These are phyloP conservation scores for Pristionchus entomophagus DNA, from an alignment of 2,888 invertebrate species.

Conservation along the genomic window DNA sequence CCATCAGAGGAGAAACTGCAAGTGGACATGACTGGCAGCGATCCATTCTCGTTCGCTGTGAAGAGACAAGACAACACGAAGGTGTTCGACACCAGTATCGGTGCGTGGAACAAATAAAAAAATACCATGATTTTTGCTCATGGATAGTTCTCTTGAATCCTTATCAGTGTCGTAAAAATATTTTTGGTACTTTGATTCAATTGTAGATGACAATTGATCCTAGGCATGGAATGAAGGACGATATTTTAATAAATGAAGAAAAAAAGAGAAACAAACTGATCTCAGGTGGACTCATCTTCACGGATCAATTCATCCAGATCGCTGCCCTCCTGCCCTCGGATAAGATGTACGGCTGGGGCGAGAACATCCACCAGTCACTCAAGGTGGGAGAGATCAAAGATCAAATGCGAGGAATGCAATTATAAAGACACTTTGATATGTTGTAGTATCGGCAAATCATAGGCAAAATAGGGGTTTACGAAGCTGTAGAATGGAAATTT, in stretches of 20 bases:
- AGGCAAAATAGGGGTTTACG: too few species aligned
- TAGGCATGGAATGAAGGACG: too few species aligned
- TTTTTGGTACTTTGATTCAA: too few species aligned
- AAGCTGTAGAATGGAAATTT: too few species aligned
- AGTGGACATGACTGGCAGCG: neutral
- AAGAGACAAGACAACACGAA: neutral
- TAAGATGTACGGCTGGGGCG: constrained; percentile 74
- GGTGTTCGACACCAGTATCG: constrained; percentile 39
- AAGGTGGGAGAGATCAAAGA: constrained; percentile 56
- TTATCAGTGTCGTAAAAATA: too few species aligned
- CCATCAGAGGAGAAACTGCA: neutral
- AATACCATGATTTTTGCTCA: too few species aligned
- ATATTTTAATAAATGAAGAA: too few species aligned
- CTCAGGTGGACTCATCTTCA: constrained; percentile 69
- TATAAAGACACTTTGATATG: too few species aligned
- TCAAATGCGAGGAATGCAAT: neutral
- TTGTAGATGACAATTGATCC: too few species aligned
- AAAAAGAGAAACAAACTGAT: neutral
- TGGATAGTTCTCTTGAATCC: too few species aligned
- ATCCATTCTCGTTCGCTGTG: constrained; percentile 21
- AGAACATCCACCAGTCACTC: constrained; percentile 70
- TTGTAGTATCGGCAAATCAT: too few species aligned
- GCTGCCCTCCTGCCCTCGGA: constrained; percentile 69
- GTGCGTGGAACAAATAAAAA: neutral
- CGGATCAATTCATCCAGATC: constrained; percentile 72